These are phyloP conservation scores for Numida meleagris DNA, from an alignment of 2,113 vertebrate genomes.

Conservation along the genomic window DNA sequence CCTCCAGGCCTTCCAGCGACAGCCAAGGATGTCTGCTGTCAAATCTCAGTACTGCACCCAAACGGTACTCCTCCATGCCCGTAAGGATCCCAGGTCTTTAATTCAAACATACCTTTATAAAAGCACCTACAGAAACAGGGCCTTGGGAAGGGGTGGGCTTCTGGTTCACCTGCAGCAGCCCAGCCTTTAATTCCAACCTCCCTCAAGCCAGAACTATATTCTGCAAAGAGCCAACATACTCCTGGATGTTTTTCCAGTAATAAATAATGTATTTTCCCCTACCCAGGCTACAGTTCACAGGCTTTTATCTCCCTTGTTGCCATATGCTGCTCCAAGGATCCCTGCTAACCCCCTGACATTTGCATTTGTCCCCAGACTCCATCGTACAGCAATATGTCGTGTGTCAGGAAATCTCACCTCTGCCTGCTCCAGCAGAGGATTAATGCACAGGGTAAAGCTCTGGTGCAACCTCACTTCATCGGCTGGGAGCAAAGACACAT, in stretches of 20 bases:
- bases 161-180: neutral
- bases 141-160: neutral
- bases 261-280: slow-evolving; percentile 46
- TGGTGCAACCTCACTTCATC: neutral
- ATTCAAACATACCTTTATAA: neutral
- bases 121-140: neutral
- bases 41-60: neutral
- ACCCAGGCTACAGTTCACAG: neutral
- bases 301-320: slow-evolving; percentile 55
- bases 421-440: neutral
- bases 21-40: neutral
- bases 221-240: neutral
- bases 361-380: slow-evolving; percentile 43
- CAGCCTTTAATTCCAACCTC: neutral
- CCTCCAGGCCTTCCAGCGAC: neutral
- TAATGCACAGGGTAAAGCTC: neutral
- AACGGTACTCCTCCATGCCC: neutral
- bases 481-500: neutral
- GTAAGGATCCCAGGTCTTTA: neutral
- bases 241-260: neutral
- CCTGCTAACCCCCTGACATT: slow-evolving; percentile 52
- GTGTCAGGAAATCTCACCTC: slow-evolving; percentile 39
- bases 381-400: slow-evolving; percentile 28
- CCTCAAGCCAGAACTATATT: neutral
- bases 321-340: slow-evolving; percentile 50